Conservation (phyloP, 1,140 invertebrate species). For the Camponotus vicinus region DNA sequence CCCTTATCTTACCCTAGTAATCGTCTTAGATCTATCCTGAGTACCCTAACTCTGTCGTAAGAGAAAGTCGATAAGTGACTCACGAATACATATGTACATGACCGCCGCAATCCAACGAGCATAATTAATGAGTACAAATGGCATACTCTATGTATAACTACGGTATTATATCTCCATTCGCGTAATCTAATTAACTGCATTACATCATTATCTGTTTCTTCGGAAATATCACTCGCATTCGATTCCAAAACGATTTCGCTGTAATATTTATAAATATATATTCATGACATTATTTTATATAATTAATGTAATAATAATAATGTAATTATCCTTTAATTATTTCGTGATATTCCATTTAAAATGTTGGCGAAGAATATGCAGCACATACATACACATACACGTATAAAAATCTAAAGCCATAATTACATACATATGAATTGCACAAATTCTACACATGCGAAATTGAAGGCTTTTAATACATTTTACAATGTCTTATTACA, state of each 20-base stretch:
- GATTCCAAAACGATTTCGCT: not conserved
- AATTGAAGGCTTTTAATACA: not conserved
- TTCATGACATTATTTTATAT: not conserved
- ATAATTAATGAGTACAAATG: conserved; percentile 40
- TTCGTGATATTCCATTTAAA: not conserved
- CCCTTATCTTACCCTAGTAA: conserved; percentile 64
- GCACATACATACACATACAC: too few relatives aligned
- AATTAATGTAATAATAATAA: too few relatives aligned
- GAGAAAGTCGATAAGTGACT: conserved; percentile 80
- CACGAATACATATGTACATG: conserved; percentile 63
- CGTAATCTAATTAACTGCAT: conserved; percentile 22
- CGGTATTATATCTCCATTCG: not conserved
- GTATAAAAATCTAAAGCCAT: too few relatives aligned
- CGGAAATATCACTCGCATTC: not conserved
- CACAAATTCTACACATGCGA: not conserved
- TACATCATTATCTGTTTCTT: not conserved
- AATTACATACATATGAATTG: not conserved
- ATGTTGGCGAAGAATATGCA: too few relatives aligned
- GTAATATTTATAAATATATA: not conserved
- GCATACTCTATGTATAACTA: not conserved
- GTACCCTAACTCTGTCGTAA: conserved; percentile 54
- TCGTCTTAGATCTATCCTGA: conserved; percentile 51
- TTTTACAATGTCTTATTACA: not conserved
- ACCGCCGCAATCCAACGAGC: conserved; percentile 54
- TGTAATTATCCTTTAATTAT: not conserved